Percentiles rank a stretch among this genome's conserved stretches.
These are phyloP conservation scores for Perca flavescens DNA, from an alignment of 2,113 vertebrate genomes.

Conservation along the genomic window DNA sequence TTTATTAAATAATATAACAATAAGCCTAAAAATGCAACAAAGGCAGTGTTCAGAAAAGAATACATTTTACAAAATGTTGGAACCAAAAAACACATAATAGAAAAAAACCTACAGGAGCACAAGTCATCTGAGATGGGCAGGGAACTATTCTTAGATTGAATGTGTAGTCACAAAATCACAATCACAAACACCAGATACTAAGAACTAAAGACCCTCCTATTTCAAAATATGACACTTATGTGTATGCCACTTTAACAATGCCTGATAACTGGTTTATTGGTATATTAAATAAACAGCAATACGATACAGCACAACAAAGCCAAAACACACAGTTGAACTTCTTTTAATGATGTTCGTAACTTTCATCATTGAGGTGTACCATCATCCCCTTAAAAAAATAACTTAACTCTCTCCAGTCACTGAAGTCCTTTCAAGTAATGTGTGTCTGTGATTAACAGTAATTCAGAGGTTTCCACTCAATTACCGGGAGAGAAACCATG, in stretches of 20 bases:
- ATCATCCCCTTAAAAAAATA: not conserved
- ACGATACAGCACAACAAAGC: conserved; percentile 22
- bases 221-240: not conserved
- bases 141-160: not conserved
- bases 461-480: conserved; percentile 16
- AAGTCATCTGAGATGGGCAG: conserved; percentile 21
- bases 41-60: conserved; percentile 67
- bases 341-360: conserved; percentile 8
- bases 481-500: not conserved
- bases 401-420: not conserved
- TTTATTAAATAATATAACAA: conserved; percentile 37
- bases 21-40: conserved; percentile 41
- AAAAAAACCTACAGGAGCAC: conserved; percentile 51
- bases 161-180: conserved; percentile 3
- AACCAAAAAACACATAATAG: conserved; percentile 6
- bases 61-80: conserved; percentile 29
- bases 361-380: not conserved
- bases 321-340: conserved; percentile 1
- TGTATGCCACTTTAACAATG: not conserved
- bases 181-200: not conserved
- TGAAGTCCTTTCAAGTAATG: not conserved
- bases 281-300: conserved; percentile 9
- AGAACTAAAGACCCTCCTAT: not conserved
- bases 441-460: not conserved
- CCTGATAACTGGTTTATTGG: not conserved